These are phyloP conservation scores for Drosophila sp. DNA, from an alignment of 1,140 invertebrate genomes.

Conservation along the genomic window DNA sequence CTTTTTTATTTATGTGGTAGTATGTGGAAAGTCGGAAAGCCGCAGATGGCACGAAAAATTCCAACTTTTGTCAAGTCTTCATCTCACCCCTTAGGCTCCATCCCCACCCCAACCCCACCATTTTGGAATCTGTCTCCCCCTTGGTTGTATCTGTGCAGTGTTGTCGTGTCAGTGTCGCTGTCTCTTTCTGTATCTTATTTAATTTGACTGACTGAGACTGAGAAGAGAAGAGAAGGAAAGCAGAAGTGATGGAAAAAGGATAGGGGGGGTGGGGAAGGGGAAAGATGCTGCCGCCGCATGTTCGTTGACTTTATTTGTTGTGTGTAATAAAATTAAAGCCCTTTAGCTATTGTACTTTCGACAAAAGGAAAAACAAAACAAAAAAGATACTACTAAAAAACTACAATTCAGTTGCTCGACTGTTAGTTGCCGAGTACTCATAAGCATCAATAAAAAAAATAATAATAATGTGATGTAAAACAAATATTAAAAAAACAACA, in stretches of 20 bases:
- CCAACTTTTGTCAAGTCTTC: constrained; percentile 63
- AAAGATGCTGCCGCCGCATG: constrained; percentile 56
- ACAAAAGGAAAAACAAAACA: constrained; percentile 29
- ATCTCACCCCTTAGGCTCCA: not conserved
- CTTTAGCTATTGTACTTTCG: constrained; percentile 79
- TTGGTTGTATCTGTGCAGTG: constrained; percentile 2
- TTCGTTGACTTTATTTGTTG: constrained; percentile 82
- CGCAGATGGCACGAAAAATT: constrained; percentile 74
- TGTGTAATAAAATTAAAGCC: constrained; percentile 83
- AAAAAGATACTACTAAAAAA: not conserved
- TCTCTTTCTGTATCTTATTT: constrained; percentile 68
- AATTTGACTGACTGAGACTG: constrained; percentile 59
- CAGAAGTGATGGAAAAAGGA: too few species aligned
- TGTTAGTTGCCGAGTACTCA: too few species aligned
- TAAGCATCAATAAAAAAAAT: too few species aligned
- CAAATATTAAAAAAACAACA: too few species aligned
- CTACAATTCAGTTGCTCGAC: not conserved
- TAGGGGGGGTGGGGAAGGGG: not conserved
- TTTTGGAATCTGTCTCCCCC: not conserved
- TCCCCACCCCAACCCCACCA: not conserved
- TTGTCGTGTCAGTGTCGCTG: constrained; percentile 10
- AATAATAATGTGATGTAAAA: too few species aligned
- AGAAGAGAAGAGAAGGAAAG: not conserved
- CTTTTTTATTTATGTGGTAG: constrained; percentile 31
- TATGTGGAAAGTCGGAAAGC: constrained; percentile 70